Evolutionary conservation across 2,888 invertebrate genomes (phyloP).

Genomic region (Drosophila atripex): DNA sequence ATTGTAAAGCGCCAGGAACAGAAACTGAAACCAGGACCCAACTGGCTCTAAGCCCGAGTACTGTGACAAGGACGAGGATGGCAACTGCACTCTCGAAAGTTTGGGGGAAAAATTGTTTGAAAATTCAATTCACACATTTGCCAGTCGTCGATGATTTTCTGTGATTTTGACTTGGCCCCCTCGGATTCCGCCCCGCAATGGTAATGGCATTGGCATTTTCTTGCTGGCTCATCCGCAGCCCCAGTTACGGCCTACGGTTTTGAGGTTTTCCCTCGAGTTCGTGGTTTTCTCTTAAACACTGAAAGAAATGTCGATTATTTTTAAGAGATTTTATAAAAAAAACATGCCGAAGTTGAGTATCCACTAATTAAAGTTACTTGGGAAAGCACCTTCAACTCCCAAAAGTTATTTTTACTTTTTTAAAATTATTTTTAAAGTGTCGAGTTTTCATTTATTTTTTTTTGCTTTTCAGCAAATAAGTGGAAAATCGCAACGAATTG

Average conservation of each 20-base stretch:
- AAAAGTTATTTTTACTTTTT: background rate
- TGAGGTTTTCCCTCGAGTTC: constrained; percentile 23
- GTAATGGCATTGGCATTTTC: constrained; percentile 38
- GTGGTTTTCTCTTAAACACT: background rate
- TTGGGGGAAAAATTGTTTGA: constrained; percentile 74
- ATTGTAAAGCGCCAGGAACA: constrained; percentile 45
- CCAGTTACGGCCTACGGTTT: constrained; percentile 20
- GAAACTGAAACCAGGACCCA: constrained; percentile 13
- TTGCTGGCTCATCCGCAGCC: constrained; percentile 55
- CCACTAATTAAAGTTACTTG: background rate
- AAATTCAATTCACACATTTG: constrained; percentile 82
- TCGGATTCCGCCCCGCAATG: constrained; percentile 14
- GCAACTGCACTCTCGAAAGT: constrained; percentile 30
- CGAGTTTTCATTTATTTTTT: constrained; percentile 35
- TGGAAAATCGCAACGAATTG: constrained; percentile 80
- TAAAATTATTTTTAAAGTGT: constrained; percentile 4
- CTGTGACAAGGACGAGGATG: constrained; percentile 19
- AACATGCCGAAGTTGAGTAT: background rate
- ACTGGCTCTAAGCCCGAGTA: constrained; percentile 10
- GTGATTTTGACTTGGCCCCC: constrained; percentile 67
- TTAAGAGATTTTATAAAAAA: background rate
- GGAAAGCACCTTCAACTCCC: background rate
- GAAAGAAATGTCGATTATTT: background rate
- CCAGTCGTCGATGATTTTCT: constrained; percentile 79
- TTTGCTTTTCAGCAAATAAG: constrained; percentile 61